Conservation (phyloP, 2,113 vertebrate genomes). For the Cnemophilus loriae region DNA sequence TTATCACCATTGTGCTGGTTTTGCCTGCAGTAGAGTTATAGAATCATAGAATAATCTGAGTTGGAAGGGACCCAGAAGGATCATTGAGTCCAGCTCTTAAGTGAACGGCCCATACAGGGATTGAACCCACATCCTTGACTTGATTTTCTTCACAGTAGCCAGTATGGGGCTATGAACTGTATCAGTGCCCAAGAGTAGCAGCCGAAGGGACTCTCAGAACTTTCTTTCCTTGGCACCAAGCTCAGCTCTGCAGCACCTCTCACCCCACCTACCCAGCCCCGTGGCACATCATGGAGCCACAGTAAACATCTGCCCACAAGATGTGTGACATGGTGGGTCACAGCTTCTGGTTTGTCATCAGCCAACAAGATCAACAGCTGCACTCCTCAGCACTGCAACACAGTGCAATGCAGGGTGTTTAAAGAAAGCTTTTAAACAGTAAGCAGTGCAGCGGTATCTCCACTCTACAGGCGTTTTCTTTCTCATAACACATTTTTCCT, state of each 20-base stretch:
- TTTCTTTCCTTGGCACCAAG: not conserved
- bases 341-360: not conserved
- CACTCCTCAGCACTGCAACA: not conserved
- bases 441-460: not conserved
- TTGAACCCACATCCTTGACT: too few species aligned
- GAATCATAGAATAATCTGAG: too few species aligned
- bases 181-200: not conserved
- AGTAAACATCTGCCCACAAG: fast-evolving
- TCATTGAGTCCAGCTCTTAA: too few species aligned
- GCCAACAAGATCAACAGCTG: not conserved
- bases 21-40: not conserved
- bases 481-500: not conserved
- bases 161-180: not conserved
- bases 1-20: not conserved
- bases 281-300: not conserved
- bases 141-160: not conserved
- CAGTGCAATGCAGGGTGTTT: not conserved
- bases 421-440: not conserved
- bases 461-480: not conserved
- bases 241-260: not conserved
- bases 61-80: too few species aligned
- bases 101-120: too few species aligned
- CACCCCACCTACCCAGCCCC: not conserved
- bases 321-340: not conserved
- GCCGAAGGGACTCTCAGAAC: not conserved